Evolutionary conservation across 2,888 invertebrate genomes (phyloP).

Genomic region (Mactromeris polynyma): DNA sequence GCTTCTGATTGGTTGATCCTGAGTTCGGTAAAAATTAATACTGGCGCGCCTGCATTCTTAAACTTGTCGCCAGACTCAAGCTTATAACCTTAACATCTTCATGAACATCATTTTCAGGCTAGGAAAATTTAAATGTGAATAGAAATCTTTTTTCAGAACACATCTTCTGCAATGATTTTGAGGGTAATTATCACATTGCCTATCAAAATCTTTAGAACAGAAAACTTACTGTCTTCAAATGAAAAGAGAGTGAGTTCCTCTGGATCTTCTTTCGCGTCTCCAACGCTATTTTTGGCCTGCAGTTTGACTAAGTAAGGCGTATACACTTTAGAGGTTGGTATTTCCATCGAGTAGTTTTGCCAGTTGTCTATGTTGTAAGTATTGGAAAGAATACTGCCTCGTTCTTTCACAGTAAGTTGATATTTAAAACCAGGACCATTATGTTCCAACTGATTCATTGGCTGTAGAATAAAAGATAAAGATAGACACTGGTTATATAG

Average conservation of each 20-base stretch:
- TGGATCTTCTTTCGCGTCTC: constrained; percentile 94
- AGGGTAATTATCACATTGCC: no score
- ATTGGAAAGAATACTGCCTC: constrained; percentile 49
- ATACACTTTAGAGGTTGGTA: constrained; percentile 90
- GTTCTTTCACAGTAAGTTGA: constrained; percentile 89
- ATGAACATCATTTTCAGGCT: no score
- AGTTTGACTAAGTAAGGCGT: constrained; percentile 94
- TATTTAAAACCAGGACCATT: constrained; percentile 98
- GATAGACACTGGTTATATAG: no score
- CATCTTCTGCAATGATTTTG: no score
- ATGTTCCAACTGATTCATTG: constrained; percentile 98
- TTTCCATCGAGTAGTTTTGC: constrained; percentile 86
- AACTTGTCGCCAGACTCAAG: no score
- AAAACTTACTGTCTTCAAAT: constrained; percentile 90
- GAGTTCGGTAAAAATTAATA: no score
- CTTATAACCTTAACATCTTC: no score
- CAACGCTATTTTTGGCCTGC: constrained; percentile 95
- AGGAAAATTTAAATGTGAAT: no score
- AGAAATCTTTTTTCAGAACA: no score
- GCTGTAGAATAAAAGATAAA: constrained; percentile 87
- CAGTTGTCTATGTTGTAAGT: constrained; percentile 87
- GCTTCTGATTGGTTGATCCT: no score
- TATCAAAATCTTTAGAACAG: no score
- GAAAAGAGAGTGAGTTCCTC: constrained; percentile 95
- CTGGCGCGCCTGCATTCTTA: no score